phyloP scores from a whole-genome alignment of 2,797 vertebrate species.

The Coregonus ussuriensis region DNA sequence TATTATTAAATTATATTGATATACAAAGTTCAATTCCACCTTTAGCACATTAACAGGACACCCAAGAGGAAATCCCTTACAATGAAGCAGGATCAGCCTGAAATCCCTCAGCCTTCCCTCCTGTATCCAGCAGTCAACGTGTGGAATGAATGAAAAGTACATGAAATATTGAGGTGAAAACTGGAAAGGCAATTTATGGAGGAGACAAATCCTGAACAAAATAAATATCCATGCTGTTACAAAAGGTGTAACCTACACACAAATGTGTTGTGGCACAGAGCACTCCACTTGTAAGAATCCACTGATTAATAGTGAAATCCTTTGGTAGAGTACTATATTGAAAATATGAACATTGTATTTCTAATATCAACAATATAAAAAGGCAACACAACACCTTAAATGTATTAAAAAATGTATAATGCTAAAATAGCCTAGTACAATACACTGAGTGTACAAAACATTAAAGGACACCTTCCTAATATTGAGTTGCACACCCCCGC shows the following conservation, averaged over 20 bases:
- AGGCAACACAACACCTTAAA: neutral
- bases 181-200: neutral
- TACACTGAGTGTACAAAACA: neutral
- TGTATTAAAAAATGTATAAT: neutral
- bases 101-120: neutral
- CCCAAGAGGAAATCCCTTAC: neutral
- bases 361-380: neutral
- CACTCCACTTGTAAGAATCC: neutral
- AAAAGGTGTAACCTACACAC: neutral
- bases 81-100: neutral
- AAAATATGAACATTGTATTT: neutral
- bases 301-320: neutral
- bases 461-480: too few species aligned
- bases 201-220: conserved; percentile 1
- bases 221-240: neutral
- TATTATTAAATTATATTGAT: neutral
- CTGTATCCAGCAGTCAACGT: neutral
- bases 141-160: neutral
- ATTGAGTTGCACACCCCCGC: too few species aligned
- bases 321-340: neutral
- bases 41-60: neutral
- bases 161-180: neutral
- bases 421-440: neutral
- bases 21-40: neutral
- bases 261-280: neutral